These are phyloP conservation scores for Gila robusta DNA, from an alignment of 2,797 vertebrate species.

Conservation along the genomic window DNA sequence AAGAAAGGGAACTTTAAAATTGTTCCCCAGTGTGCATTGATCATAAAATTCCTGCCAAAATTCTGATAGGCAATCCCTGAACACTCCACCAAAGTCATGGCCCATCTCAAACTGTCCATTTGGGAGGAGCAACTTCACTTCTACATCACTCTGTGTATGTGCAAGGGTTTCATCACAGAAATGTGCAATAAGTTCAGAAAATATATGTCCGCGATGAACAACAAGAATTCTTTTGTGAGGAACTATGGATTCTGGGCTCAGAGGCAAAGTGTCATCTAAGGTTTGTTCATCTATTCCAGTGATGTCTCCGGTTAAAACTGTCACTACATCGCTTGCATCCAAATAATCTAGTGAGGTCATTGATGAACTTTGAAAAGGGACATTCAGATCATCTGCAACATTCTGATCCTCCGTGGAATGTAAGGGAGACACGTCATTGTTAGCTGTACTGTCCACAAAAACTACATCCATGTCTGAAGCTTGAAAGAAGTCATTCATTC, in stretches of 20 bases:
- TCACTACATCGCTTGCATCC: neutral
- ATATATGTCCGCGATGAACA: neutral
- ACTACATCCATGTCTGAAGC: neutral
- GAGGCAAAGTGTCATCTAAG: neutral
- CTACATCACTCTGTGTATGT: neutral
- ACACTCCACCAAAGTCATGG: no score
- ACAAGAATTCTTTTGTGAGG: neutral
- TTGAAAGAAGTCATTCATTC: neutral
- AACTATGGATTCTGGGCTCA: neutral
- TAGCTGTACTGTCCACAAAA: neutral
- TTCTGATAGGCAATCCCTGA: no score
- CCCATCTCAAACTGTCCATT: constrained; percentile 18
- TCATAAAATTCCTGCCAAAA: no score
- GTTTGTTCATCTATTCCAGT: neutral
- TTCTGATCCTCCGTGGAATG: neutral
- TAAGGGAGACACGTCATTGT: neutral
- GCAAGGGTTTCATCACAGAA: constrained; percentile 14
- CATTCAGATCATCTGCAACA: constrained; percentile 1
- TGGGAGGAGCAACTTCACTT: constrained; percentile 3
- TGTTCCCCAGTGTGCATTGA: no score
- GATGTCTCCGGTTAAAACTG: neutral
- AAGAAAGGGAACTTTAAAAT: no score
- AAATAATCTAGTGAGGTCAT: neutral
- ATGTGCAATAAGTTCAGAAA: constrained; percentile 1
- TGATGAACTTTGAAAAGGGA: neutral